Conservation (phyloP, 2,113 vertebrate species). For the Anarrhichthys ocellatus region DNA sequence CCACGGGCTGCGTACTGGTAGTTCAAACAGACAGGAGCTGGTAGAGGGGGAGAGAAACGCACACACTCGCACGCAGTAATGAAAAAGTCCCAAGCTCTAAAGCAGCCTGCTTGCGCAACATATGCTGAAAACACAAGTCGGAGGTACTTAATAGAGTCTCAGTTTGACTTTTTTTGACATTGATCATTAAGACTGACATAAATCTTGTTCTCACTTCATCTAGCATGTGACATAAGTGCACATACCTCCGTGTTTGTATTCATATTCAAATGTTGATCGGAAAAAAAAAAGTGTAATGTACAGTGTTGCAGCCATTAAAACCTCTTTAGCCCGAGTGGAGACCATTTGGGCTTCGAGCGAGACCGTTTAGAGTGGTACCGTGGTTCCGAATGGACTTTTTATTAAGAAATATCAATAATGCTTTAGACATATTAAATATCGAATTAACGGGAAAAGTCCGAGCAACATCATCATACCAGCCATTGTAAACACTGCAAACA, state of each 20-base stretch:
- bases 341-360: no score
- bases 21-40: conserved; percentile 77
- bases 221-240: not conserved
- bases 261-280: conserved; percentile 22
- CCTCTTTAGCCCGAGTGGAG: no score
- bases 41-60: conserved; percentile 38
- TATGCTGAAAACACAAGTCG: conserved; percentile 17
- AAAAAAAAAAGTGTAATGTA: not conserved
- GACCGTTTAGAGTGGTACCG: no score
- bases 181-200: conserved; percentile 9
- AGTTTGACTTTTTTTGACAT: not conserved
- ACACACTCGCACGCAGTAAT: conserved; percentile 54
- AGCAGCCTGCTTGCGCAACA: conserved; percentile 13
- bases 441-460: no score
- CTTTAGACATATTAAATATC: no score
- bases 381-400: no score
- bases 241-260: conserved; percentile 15
- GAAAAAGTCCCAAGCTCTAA: conserved; percentile 7
- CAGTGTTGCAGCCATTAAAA: conserved; percentile 23
- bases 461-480: no score
- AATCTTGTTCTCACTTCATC: conserved; percentile 10
- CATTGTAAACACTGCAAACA: no score
- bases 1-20: conserved; percentile 59
- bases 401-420: no score
- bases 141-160: not conserved